Conservation (phyloP, 2,888 invertebrate genomes). For the Unio pictorum region DNA sequence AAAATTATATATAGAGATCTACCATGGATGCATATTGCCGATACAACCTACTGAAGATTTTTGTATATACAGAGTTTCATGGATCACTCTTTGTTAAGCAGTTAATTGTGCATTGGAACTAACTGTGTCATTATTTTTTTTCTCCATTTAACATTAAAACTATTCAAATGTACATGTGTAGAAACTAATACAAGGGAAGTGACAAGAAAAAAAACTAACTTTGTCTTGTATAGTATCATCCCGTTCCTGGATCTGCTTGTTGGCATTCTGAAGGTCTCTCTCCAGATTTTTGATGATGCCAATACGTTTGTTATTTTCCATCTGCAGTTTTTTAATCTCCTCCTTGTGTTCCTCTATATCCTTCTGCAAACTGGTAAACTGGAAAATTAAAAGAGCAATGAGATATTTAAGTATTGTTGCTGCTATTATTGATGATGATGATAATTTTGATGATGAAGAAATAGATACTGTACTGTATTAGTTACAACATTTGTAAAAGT, state of each 20-base stretch:
- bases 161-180: too few species aligned
- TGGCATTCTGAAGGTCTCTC: constrained; percentile 85
- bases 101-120: too few species aligned
- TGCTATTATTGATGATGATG: background rate
- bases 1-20: too few species aligned
- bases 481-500: too few species aligned
- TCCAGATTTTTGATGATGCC: constrained; percentile 81
- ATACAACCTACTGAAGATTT: too few species aligned
- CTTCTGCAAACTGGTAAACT: constrained; percentile 69
- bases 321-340: constrained; percentile 75
- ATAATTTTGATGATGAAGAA: background rate
- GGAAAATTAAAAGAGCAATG: constrained; percentile 7
- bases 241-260: constrained; percentile 87
- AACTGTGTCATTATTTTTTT: too few species aligned
- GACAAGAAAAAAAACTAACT: constrained; percentile 38
- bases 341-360: constrained; percentile 72
- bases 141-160: too few species aligned
- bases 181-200: too few species aligned
- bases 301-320: constrained; percentile 82
- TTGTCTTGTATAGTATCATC: constrained; percentile 88
- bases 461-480: too few species aligned
- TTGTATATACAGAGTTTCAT: too few species aligned
- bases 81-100: too few species aligned
- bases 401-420: background rate
- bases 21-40: too few species aligned